These are phyloP conservation scores for Phymatocera aterrima DNA, from an alignment of 2,888 invertebrate genomes.

Conservation along the genomic window DNA sequence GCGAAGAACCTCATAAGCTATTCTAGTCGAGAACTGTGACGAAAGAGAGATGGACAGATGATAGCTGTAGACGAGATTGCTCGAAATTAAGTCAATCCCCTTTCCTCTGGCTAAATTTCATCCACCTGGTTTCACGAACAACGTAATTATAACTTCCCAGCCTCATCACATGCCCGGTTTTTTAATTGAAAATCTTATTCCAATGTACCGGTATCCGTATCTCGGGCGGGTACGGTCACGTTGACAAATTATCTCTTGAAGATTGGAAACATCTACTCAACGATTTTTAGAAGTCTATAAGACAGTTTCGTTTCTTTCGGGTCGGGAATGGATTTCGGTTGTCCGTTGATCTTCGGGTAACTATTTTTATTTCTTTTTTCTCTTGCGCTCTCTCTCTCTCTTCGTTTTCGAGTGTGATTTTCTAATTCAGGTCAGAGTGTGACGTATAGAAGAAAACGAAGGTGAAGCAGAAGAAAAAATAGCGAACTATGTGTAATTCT, in stretches of 20 bases:
- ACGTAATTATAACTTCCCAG: neutral
- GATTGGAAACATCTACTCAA: no score
- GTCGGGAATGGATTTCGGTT: no score
- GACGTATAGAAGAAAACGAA: neutral
- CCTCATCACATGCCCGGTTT: no score
- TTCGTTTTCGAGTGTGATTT: no score
- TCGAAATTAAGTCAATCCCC: neutral
- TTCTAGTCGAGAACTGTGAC: neutral
- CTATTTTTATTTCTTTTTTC: neutral
- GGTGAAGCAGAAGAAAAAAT: no score
- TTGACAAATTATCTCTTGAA: no score
- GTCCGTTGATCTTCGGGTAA: neutral
- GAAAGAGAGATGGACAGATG: neutral
- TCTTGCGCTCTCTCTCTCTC: neutral
- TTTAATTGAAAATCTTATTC: no score
- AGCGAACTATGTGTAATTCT: neutral
- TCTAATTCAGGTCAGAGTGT: neutral
- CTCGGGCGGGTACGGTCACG: no score
- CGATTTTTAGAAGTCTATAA: no score
- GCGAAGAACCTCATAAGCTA: slow-evolving; percentile 4
- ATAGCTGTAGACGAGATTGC: neutral
- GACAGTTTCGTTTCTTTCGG: no score
- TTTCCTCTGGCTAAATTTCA: neutral
- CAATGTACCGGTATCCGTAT: no score
- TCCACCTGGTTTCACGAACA: neutral